A percentile compares a stretch with the other conserved stretches of the same genome.
phyloP scores from a whole-genome alignment of 2,113 vertebrate species.

The Nyctereutes procyonoides region DNA sequence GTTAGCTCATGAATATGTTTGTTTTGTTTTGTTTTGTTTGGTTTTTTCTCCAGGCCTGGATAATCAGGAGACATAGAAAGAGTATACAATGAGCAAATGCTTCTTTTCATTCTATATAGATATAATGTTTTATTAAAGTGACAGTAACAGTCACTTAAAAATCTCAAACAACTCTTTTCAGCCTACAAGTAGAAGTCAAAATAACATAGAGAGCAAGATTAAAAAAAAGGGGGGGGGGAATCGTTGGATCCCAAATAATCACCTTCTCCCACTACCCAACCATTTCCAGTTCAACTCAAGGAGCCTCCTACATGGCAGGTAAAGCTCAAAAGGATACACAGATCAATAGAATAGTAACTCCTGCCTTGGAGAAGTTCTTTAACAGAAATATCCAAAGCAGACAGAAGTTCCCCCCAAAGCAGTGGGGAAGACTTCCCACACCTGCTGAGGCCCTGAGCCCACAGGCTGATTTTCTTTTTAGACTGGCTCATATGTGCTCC shows the following conservation, averaged over 20 bases:
- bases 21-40: neutral
- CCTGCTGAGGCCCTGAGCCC: neutral
- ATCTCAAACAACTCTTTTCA: neutral
- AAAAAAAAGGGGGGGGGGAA: neutral
- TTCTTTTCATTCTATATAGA: neutral
- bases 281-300: fast-evolving
- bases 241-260: neutral
- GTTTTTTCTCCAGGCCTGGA: neutral
- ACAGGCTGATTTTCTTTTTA: no score
- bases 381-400: neutral
- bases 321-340: neutral
- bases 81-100: neutral
- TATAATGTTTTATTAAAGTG: neutral
- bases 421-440: neutral
- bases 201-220: neutral
- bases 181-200: neutral
- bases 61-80: neutral
- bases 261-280: neutral
- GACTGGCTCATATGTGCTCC: neutral
- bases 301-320: neutral
- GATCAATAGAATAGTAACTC: neutral
- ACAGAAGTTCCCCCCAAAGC: neutral
- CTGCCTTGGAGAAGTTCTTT: neutral
- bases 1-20: neutral
- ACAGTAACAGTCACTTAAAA: neutral